These are phyloP conservation scores for Cyphomyrus plagiostoma DNA, from an alignment of 2,113 vertebrate genomes.

Conservation along the genomic window DNA sequence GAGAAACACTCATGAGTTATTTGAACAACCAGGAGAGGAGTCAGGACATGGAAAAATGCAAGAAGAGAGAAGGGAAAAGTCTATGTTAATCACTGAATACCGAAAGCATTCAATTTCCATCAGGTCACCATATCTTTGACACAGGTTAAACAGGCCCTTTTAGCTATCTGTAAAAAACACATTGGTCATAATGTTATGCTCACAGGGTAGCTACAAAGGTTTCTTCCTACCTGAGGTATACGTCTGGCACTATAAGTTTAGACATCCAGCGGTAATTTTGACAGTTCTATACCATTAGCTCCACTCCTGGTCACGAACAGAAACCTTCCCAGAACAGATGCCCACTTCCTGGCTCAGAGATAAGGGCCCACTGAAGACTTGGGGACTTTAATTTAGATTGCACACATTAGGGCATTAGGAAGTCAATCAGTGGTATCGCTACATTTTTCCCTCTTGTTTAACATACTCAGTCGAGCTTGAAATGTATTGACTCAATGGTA, in stretches of 20 bases:
- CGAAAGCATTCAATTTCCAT: not conserved
- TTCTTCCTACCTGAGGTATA: not conserved
- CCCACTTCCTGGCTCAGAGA: conserved; percentile 47
- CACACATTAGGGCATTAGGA: conserved; percentile 53
- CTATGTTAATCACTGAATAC: not conserved
- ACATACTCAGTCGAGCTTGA: conserved; percentile 54
- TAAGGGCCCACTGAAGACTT: conserved; percentile 49
- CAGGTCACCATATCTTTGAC: not conserved
- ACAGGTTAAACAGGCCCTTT: not conserved
- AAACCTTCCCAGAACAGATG: conserved; percentile 50
- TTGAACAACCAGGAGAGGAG: not conserved
- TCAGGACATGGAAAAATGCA: conserved; percentile 2
- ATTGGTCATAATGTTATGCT: not conserved
- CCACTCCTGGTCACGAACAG: conserved; percentile 45
- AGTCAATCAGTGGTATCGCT: conserved; percentile 47
- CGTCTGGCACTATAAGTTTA: not conserved
- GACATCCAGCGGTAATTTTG: conserved; percentile 39
- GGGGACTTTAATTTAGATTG: conserved; percentile 57
- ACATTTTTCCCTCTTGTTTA: conserved; percentile 63
- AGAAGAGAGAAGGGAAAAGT: not conserved
- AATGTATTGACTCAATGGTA: conserved; percentile 52
- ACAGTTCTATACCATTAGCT: conserved; percentile 30
- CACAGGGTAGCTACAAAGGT: not conserved
- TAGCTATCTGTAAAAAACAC: not conserved
- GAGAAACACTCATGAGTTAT: not conserved